Evolutionary conservation across 2,797 vertebrate species (phyloP), one percentile per base, ranked within the genome.

Genomic region (Parauchenoglanis punctatus): DNA sequence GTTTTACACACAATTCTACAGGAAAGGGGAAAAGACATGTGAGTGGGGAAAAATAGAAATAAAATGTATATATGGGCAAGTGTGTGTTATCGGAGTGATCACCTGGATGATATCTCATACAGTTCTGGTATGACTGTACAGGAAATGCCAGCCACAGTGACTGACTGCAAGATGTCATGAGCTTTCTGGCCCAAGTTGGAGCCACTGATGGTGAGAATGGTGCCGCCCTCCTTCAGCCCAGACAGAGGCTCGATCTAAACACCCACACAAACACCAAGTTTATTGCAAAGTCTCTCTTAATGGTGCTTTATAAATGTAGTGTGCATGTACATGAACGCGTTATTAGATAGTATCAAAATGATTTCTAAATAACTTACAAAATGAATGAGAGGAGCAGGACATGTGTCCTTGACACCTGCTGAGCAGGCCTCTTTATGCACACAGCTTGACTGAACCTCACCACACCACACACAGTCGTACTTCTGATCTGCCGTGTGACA

Each of bases 91-190:
- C 10, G 8, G 56, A 75, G 35, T 72, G 10, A 63, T 67, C 96
- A 99, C 98, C 98, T 98, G 94, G 97, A 98, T 67, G 98, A 99
- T 90, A 99, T 96, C 93, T 98, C 96, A n/a, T 99, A 99, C 84
- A 96, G 95, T 89, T 91, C 91, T 65, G 94, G 92, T 85, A 96
- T 95, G 91, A 99, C 97, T 0, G 91, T 90, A 92, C 98, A 99
- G 84, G 95, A 94, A 82, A 98, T 95, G 52, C 94, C 97, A 2
- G 97, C 98, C 87, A 99, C 97, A 0, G 87, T 94, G 91, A 99
- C 98, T 0, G 96, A 98, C 92, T 95, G 93, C 81, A 97, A 93
- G 92, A 99, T 97, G 87, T 99, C 98, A 87, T 97, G 95, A 13
- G 97, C 95, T 87, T 97, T 98, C 92, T 99, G 98, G 78, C 98